Conservation (phyloP, 2,888 invertebrate genomes). For the Nudaria mundana region DNA sequence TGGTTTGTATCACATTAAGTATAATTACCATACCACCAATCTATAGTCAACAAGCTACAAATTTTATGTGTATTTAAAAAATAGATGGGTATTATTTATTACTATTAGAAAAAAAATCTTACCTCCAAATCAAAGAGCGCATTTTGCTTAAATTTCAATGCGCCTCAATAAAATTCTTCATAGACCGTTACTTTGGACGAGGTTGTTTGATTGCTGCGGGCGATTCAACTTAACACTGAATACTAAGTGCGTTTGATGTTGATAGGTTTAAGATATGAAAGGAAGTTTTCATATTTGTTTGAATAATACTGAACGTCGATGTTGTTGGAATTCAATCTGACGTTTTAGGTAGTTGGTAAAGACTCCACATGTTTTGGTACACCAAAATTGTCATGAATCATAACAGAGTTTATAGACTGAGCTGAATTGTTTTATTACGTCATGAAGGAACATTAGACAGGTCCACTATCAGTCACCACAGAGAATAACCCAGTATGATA, state of each 20-base stretch:
- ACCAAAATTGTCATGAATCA: constrained; percentile 3
- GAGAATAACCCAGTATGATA: too few species aligned
- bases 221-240: constrained; percentile 44
- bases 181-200: constrained; percentile 21
- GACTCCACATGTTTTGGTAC: constrained; percentile 23
- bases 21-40: constrained; percentile 12
- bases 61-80: not conserved
- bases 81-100: too few species aligned
- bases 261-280: constrained; percentile 44
- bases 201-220: constrained; percentile 27
- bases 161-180: constrained; percentile 29
- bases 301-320: constrained; percentile 24
- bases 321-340: constrained; percentile 43
- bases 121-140: constrained; percentile 32
- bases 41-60: too few species aligned
- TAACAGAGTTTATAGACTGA: not conserved
- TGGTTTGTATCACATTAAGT: constrained; percentile 33
- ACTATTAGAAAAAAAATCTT: constrained; percentile 2
- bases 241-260: constrained; percentile 50
- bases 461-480: not conserved
- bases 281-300: constrained; percentile 64
- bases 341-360: constrained; percentile 18
- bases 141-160: constrained; percentile 26
- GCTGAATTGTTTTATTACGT: not conserved
- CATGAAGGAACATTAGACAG: not conserved